These are phyloP conservation scores for Globia sparganii DNA, from an alignment of 2,888 invertebrate species.

Conservation along the genomic window DNA sequence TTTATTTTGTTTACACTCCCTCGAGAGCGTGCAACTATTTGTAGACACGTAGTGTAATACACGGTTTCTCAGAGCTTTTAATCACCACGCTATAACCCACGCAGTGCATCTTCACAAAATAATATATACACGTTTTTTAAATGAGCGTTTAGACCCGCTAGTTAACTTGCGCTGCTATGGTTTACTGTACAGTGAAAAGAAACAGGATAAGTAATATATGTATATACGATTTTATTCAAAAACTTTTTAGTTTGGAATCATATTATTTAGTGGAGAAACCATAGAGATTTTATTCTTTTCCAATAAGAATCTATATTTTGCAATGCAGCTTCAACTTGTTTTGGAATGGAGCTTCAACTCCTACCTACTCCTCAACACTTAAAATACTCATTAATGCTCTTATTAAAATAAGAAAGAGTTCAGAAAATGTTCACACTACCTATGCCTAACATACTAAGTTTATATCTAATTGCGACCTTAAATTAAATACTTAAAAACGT, in stretches of 20 bases:
- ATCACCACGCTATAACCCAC: conserved; percentile 38
- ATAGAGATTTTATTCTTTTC: neutral
- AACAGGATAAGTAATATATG: neutral
- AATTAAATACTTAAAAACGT: neutral
- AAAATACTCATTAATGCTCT: neutral
- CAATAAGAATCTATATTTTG: neutral
- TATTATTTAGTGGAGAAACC: neutral
- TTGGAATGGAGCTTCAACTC: neutral
- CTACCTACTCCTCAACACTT: neutral
- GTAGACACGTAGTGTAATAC: conserved; percentile 28
- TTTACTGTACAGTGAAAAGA: neutral
- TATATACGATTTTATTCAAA: neutral
- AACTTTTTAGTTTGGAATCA: neutral
- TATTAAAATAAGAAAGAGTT: neutral
- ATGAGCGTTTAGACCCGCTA: conserved; percentile 3
- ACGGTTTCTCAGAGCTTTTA: conserved; percentile 20
- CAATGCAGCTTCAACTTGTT: neutral
- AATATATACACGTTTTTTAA: conserved; percentile 2
- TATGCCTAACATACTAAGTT: neutral
- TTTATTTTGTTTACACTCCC: conserved; percentile 30
- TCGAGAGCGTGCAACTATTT: conserved; percentile 30
- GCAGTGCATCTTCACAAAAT: conserved; percentile 24
- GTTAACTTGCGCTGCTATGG: neutral
- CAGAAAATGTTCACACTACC: neutral
- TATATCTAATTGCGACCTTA: neutral